Evolutionary conservation across 1,140 invertebrate species (phyloP), one percentile per base, ranked within the genome.

Genomic region (Drosophila pectinifera): DNA sequence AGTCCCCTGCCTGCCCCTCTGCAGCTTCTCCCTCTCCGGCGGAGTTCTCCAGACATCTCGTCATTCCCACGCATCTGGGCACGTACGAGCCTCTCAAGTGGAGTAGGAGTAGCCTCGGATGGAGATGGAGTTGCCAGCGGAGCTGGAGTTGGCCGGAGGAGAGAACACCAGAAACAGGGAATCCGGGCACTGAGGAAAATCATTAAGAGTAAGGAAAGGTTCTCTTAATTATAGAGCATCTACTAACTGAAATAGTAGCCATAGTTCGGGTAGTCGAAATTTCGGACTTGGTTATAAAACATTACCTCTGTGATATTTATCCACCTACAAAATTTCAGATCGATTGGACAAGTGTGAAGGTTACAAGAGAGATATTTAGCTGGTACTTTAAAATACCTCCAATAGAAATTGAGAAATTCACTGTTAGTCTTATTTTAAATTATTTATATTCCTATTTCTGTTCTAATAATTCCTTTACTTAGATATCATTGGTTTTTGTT

Each of bases 51-150:
- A 72, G 73, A 56, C 51, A 78, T 81, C 73, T 73, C 79, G 81
- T 84, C 84, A 88, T 88, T 88, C 84, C 84, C 84, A 88, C 84
- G 84, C 84, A 89, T 89, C 77, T 88, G 84, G 84, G 84, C 84
- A 88, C 84, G 84, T 88, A 88, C 84, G 84, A 62, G 80, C 46
- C 45, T 74, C 72, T 81, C 67, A 78, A 83, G 62, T 73, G 72
- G 51, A 59, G 61, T 54, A 41, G 72, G 72, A 74, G 51, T 61
- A 64, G 56, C 67, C 46, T 58, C 36, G 39, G 67, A 16, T 43
- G 65, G 55, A 59, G 20, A 46, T 48, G 57, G 58, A 69, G 58
- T 18, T 36, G 62, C 20, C 54, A 56, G 18, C 42, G 65, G n/a
- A 56, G 24, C 22, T 57, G 53, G 41, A 65, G 41, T 20, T 42